Percentiles rank a stretch among this genome's conserved stretches.
Conservation (phyloP, 2,888 invertebrate species). For the Parnassius apollo region DNA sequence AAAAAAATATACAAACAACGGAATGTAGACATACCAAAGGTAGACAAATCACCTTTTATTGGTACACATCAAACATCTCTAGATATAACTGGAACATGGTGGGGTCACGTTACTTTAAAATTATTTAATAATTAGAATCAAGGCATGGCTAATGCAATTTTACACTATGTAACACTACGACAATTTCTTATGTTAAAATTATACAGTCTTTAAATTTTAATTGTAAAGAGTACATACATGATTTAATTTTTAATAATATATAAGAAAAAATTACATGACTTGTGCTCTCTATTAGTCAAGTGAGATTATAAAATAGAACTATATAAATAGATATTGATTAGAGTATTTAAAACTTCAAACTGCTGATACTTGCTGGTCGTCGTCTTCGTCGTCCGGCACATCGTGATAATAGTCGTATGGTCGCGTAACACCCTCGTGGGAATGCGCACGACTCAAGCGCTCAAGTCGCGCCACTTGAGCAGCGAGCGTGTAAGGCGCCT, state of each 20-base stretch:
- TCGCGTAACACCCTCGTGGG: slow-evolving; percentile 91
- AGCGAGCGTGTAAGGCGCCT: slow-evolving; percentile 91
- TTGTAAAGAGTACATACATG: slow-evolving; percentile 73
- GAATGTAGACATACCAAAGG: slow-evolving; percentile 78
- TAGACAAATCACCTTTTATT: slow-evolving; percentile 62
- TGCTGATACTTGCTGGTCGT: slow-evolving; percentile 78
- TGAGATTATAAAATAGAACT: slow-evolving; percentile 77
- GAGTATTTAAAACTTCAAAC: slow-evolving; percentile 69
- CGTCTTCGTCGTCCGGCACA: slow-evolving; percentile 75
- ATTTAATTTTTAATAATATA: slow-evolving; percentile 53
- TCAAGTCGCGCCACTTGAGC: slow-evolving; percentile 93
- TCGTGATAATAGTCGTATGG: slow-evolving; percentile 85
- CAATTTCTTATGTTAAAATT: slow-evolving; percentile 68
- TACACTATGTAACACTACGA: slow-evolving; percentile 77
- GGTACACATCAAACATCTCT: slow-evolving; percentile 74
- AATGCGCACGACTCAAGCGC: slow-evolving; percentile 90
- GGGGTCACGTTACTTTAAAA: slow-evolving; percentile 62
- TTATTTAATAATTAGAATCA: slow-evolving; percentile 59
- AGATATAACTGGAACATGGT: slow-evolving; percentile 79
- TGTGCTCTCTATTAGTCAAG: slow-evolving; percentile 75
- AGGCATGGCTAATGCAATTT: slow-evolving; percentile 73
- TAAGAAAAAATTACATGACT: slow-evolving; percentile 67
- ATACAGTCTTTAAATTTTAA: slow-evolving; percentile 80
- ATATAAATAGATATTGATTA: slow-evolving; percentile 71
- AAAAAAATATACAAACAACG: slow-evolving; percentile 76